These are phyloP conservation scores for Acomys russatus DNA, from an alignment of 2,797 vertebrate species.

Conservation along the genomic window DNA sequence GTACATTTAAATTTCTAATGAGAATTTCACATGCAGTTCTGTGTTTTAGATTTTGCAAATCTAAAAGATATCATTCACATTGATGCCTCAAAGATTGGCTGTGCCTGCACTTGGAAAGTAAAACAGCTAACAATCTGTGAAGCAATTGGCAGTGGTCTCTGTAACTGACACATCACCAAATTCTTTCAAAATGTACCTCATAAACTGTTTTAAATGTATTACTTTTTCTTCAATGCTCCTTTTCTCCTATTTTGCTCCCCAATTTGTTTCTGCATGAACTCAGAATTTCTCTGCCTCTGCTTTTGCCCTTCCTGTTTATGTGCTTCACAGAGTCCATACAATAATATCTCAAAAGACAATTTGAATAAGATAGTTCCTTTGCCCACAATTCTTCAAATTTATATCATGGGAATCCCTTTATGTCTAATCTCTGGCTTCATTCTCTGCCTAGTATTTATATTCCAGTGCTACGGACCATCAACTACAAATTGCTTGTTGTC, in stretches of 20 bases:
- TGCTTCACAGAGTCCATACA: background rate
- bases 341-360: background rate
- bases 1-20: background rate
- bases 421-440: constrained; percentile 18
- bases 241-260: background rate
- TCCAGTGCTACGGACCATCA: background rate
- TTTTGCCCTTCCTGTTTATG: background rate
- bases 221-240: background rate
- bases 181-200: background rate
- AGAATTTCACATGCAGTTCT: background rate
- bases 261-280: constrained; percentile 28
- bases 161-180: background rate
- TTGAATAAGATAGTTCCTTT: constrained; percentile 36
- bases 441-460: background rate
- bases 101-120: background rate
- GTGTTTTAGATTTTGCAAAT: background rate
- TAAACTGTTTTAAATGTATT: constrained; percentile 12
- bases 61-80: background rate
- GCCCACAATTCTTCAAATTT: constrained; percentile 34
- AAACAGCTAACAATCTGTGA: background rate
- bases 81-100: background rate
- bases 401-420: constrained; percentile 32
- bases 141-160: background rate
- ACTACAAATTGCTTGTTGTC: background rate
- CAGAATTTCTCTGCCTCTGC: constrained; percentile 19